phyloP scores from a whole-genome alignment of 2,888 invertebrate genomes.

The Epistrophella euchroma region DNA sequence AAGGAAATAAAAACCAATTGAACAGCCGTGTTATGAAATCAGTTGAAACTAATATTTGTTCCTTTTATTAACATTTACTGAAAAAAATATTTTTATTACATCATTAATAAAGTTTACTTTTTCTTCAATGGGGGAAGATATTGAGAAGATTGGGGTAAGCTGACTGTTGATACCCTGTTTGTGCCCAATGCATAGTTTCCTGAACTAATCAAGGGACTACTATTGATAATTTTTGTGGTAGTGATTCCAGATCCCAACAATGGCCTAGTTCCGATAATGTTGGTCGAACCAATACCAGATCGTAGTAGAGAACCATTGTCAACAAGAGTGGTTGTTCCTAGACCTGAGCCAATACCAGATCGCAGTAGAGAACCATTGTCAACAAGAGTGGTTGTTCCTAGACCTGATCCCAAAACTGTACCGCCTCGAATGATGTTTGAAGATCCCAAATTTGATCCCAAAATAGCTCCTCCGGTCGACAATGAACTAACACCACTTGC shows the following conservation, averaged over 20 bases:
- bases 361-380: too few species aligned
- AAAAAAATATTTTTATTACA: constrained; percentile 8
- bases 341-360: neutral
- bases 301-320: neutral
- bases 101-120: neutral
- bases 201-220: neutral
- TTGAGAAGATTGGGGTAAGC: neutral
- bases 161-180: neutral
- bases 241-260: neutral
- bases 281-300: neutral
- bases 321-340: neutral
- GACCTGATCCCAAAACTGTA: constrained; percentile 6
- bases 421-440: constrained; percentile 13
- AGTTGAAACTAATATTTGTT: neutral
- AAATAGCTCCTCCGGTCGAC: neutral
- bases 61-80: neutral
- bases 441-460: constrained; percentile 5
- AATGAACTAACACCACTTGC: constrained; percentile 78
- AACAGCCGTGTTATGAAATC: neutral
- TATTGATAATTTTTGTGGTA: neutral
- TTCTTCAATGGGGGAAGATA: constrained; percentile 9
- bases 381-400: neutral
- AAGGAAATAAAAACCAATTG: too few species aligned
- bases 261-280: constrained; percentile 1
- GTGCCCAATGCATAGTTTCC: constrained; percentile 20